Evolutionary conservation across 2,888 invertebrate species (phyloP), one percentile per base, ranked within the genome.

Genomic region (Heteromurus nitidus): DNA sequence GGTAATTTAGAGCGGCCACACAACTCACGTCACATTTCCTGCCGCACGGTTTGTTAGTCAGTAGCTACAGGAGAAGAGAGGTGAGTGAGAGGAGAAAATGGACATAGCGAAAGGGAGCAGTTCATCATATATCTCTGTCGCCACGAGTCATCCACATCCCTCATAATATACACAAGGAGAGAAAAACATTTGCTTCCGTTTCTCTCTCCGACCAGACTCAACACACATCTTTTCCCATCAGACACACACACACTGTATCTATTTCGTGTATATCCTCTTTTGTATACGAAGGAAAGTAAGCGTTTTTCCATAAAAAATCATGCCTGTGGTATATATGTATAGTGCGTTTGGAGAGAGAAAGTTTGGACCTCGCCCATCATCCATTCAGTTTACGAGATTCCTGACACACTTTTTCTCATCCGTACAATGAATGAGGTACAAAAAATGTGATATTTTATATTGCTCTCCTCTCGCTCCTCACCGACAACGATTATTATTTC

Each of bases 331-430:
- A 36, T 5, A 36, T n/a, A n/a, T n/a, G n/a, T n/a, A n/a, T 13
- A 36, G 36, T 36, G 36, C 36, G 13, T 36, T 9, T 9, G 36
- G 36, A 36, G 36, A 36, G 36, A 13, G 13, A 36, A 36, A 36
- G 36, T 62, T 69, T 55, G 80, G 82, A 82, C 84, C 84, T 84
- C 84, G 84, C 84, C 84, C 84, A 84, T 72, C 80, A 82, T 84
- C 82, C 82, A 82, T 84, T 84, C 84, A 79, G 69, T 84, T 80
- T 82, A 84, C 82, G 80, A 81, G 84, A 84, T 82, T 82, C 75
- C 68, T 84, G 84, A 68, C 79, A 81, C 84, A 84, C 84, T 84
- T 84, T 75, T 68, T 73, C 70, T 31, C 42, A 30, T 31, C 36
- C 31, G 18, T 28, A 7, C 31, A 1, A 28, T 22, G 31, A 24